phyloP scores from a whole-genome alignment of 2,113 vertebrate species.

The Xiphophorus hellerii region DNA sequence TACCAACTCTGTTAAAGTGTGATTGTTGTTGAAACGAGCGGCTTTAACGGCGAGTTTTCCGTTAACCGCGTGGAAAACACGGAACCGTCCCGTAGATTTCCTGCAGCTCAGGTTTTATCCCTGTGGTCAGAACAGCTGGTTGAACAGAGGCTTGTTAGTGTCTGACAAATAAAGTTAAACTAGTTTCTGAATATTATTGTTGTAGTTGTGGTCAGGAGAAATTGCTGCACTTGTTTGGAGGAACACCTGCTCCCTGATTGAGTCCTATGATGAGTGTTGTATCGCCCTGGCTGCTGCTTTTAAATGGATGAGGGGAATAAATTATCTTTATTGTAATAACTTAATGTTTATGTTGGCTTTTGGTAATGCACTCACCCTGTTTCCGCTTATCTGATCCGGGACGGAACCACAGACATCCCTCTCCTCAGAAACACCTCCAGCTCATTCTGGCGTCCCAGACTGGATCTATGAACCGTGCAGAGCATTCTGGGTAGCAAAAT shows the following conservation, averaged over 20 bases:
- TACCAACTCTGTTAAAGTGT: not conserved
- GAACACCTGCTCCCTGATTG: not conserved
- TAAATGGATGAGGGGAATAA: too few relatives aligned
- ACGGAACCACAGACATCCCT: too few relatives aligned
- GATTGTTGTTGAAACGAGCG: not conserved
- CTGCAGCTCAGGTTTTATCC: not conserved
- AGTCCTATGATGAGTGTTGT: not conserved
- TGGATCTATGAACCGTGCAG: too few relatives aligned
- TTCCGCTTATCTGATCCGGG: too few relatives aligned
- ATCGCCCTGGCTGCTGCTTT: not conserved
- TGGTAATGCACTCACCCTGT: too few relatives aligned
- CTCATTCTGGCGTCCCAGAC: too few relatives aligned
- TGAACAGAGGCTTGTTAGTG: not conserved
- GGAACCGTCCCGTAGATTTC: not conserved
- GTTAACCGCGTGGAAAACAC: not conserved
- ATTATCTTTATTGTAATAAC: too few relatives aligned
- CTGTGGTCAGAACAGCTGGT: not conserved
- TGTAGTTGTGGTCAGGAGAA: not conserved
- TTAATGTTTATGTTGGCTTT: too few relatives aligned
- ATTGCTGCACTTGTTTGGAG: not conserved
- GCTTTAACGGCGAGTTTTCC: conserved; percentile 16
- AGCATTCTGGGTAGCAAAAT: too few relatives aligned
- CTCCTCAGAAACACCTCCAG: too few relatives aligned
- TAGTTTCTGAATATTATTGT: not conserved
- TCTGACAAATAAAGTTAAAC: not conserved